Conservation (phyloP, 2,888 invertebrate species). For the Dryocosmus kuriphilus region DNA sequence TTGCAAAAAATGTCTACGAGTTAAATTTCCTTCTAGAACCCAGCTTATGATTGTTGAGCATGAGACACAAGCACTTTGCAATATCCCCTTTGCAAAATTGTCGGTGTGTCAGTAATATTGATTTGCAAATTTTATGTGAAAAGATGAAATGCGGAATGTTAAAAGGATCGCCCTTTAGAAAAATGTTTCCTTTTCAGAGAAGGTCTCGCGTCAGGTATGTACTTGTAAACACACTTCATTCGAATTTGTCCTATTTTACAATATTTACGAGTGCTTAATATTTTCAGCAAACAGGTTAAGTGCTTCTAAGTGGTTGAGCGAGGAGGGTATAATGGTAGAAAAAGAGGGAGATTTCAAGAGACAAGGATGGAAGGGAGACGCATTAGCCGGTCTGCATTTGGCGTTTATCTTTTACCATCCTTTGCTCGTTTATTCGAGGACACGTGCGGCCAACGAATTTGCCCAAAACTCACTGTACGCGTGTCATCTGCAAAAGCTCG, state of each 20-base stretch:
- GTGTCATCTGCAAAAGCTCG: conserved; percentile 27
- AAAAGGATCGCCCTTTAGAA: conserved; percentile 10
- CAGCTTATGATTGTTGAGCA: too few species aligned
- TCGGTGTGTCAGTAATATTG: too few species aligned
- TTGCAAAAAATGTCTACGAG: conserved; percentile 53
- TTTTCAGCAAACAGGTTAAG: conserved; percentile 71
- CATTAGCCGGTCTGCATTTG: conserved; percentile 31
- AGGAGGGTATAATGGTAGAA: conserved; percentile 5
- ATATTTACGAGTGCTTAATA: conserved; percentile 70
- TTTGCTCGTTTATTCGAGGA: conserved; percentile 38
- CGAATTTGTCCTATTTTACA: conserved; percentile 68
- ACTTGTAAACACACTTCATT: conserved; percentile 66
- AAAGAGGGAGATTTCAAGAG: background rate
- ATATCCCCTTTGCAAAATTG: too few species aligned
- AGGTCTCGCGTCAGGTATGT: conserved; percentile 10
- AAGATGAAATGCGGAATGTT: conserved; percentile 1
- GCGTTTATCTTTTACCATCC: conserved; percentile 22
- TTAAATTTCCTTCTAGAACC: background rate
- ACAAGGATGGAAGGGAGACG: conserved; percentile 24
- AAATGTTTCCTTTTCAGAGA: conserved; percentile 22
- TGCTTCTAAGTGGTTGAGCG: conserved; percentile 66
- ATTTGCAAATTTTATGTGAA: too few species aligned
- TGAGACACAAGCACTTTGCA: too few species aligned
- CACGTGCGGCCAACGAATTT: conserved; percentile 32
- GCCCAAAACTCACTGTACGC: conserved; percentile 1